Percentiles rank a stretch among this genome's conserved stretches.
These are phyloP conservation scores for Holotrichia oblita DNA, from an alignment of 1,140 invertebrate species.

Conservation along the genomic window DNA sequence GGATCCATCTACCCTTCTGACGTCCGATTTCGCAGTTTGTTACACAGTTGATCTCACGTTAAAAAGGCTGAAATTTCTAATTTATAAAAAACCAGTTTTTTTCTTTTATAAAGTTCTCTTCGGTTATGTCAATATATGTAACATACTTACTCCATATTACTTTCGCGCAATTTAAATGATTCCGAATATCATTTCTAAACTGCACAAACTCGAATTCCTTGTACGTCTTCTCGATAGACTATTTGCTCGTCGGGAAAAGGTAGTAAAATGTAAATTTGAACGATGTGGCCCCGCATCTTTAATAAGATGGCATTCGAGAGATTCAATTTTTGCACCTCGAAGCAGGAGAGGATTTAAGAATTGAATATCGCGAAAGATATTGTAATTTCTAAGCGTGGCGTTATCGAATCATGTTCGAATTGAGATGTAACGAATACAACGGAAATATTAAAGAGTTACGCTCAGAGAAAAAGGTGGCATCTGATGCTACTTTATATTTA, in stretches of 20 bases:
- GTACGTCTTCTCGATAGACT: background rate
- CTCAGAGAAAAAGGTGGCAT: too few species aligned
- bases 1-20: too few species aligned
- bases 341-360: background rate
- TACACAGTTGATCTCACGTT: too few species aligned
- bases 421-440: background rate
- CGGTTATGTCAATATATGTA: background rate
- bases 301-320: background rate
- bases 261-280: background rate
- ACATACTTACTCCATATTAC: background rate
- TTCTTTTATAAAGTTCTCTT: too few species aligned
- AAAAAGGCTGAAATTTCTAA: too few species aligned
- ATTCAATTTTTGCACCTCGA: background rate
- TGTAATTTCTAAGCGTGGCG: background rate
- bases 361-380: background rate
- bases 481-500: too few species aligned
- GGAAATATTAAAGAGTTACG: too few species aligned
- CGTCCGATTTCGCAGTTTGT: too few species aligned
- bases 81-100: too few species aligned
- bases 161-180: background rate
- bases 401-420: background rate
- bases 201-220: background rate
- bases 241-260: background rate
- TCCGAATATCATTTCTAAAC: background rate
- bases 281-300: background rate